Conservation (phyloP, 1,140 invertebrate species). For the Drosophila baimaii region DNA sequence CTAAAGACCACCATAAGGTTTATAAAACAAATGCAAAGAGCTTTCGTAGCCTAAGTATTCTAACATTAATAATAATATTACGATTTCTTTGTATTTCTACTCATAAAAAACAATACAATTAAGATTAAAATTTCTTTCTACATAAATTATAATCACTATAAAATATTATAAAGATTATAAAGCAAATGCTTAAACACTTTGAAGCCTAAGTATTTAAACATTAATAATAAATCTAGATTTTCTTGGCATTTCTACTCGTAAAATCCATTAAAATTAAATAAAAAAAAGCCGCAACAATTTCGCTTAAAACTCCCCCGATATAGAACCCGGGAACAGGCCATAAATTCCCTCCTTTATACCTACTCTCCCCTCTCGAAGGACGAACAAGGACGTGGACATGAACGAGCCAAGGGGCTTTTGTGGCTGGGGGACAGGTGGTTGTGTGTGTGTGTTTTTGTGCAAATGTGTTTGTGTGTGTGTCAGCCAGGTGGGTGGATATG, state of each 20-base stretch:
- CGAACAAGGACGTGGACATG: slow-evolving; percentile 30
- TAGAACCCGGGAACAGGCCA: slow-evolving; percentile 2
- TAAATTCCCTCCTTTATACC: neutral
- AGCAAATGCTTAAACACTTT: neutral
- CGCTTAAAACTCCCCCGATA: neutral
- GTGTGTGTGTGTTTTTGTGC: slow-evolving; percentile 16
- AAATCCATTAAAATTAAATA: neutral
- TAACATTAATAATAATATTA: no score
- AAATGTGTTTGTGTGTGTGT: slow-evolving; percentile 30
- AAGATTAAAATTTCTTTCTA: no score
- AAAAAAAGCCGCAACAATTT: no score
- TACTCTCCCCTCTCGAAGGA: slow-evolving; percentile 27
- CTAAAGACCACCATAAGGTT: no score
- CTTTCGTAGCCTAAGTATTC: no score
- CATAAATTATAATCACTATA: neutral
- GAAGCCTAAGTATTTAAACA: neutral
- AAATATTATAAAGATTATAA: neutral
- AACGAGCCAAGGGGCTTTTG: slow-evolving; percentile 3
- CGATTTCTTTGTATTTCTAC: no score
- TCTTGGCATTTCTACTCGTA: no score
- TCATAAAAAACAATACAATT: no score
- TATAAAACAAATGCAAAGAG: no score
- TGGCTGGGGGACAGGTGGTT: slow-evolving; percentile 16
- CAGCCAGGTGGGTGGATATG: slow-evolving; percentile 33
- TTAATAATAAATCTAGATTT: neutral